A percentile compares a stretch with the other conserved stretches of the same genome.
phyloP scores from a whole-genome alignment of 1,140 invertebrate species.

The Bursaphelenchus mucronatus region DNA sequence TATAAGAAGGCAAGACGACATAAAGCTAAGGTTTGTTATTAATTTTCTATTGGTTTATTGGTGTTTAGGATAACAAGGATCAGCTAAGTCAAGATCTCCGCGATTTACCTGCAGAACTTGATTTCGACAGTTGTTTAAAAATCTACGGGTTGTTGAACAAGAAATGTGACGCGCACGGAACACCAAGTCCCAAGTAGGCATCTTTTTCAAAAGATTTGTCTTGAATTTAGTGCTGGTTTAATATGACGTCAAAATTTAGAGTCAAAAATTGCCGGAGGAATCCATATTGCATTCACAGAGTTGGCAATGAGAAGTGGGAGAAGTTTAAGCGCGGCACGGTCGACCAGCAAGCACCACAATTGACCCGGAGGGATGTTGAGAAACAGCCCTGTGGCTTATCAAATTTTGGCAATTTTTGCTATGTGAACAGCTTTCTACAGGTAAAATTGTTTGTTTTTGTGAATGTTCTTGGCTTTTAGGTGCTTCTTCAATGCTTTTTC shows the following conservation, averaged over 20 bases:
- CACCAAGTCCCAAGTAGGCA: conserved; percentile 38
- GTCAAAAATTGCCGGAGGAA: conserved; percentile 46
- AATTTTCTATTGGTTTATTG: neutral
- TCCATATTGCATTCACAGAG: conserved; percentile 49
- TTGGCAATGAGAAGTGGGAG: conserved; percentile 56
- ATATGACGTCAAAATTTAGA: conserved; percentile 23
- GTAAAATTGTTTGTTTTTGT: conserved; percentile 16
- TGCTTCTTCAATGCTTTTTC: neutral
- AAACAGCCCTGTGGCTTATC: conserved; percentile 50
- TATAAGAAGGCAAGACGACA: neutral
- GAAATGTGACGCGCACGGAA: conserved; percentile 23
- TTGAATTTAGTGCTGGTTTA: too few species aligned
- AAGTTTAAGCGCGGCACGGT: conserved; percentile 39
- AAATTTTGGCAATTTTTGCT: conserved; percentile 55
- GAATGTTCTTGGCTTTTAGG: too few species aligned
- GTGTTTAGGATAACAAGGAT: conserved; percentile 5
- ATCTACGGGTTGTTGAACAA: conserved; percentile 23
- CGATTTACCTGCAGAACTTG: conserved; percentile 24
- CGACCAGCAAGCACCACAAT: conserved; percentile 22
- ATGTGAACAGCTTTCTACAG: conserved; percentile 59
- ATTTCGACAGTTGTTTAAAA: conserved; percentile 29
- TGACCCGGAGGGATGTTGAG: conserved; percentile 37
- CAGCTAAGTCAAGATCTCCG: conserved; percentile 4
- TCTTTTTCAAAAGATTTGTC: neutral
- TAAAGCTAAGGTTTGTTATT: neutral